Conservation (phyloP, 2,888 invertebrate genomes). For the Hoplodrina blanda region DNA sequence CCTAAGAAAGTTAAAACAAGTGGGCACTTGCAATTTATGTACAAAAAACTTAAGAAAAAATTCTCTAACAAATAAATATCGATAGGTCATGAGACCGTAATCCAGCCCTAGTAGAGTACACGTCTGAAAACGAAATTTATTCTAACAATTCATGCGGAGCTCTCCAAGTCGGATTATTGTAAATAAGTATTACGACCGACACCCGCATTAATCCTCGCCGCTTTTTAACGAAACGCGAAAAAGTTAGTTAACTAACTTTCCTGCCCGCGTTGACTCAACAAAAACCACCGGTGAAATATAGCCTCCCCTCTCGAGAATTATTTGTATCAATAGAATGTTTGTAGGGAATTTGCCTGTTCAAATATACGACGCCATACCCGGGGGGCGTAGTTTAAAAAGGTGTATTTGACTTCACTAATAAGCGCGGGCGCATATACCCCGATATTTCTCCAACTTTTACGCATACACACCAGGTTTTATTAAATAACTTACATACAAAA, state of each 20-base stretch:
- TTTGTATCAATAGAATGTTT: constrained; percentile 89
- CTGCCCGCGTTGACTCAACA: constrained; percentile 74
- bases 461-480: constrained; percentile 67
- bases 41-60: constrained; percentile 36
- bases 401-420: constrained; percentile 89
- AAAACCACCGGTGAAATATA: constrained; percentile 84
- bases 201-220: constrained; percentile 85
- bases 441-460: constrained; percentile 72
- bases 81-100: constrained; percentile 50
- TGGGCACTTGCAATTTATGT: constrained; percentile 32
- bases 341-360: constrained; percentile 80
- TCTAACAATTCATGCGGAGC: constrained; percentile 83
- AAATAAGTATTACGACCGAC: constrained; percentile 88
- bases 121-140: constrained; percentile 85
- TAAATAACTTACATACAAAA: constrained; percentile 68
- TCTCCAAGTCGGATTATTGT: constrained; percentile 88
- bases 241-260: constrained; percentile 86
- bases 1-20: constrained; percentile 38
- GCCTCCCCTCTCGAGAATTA: constrained; percentile 81
- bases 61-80: constrained; percentile 57
- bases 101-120: constrained; percentile 73
- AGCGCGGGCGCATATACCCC: constrained; percentile 76
- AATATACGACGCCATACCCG: constrained; percentile 81
- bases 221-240: constrained; percentile 88
- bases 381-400: constrained; percentile 84